Evolutionary conservation across 2,113 vertebrate species (phyloP), one percentile per base, ranked within the genome.

Genomic region (Alethe diademata): DNA sequence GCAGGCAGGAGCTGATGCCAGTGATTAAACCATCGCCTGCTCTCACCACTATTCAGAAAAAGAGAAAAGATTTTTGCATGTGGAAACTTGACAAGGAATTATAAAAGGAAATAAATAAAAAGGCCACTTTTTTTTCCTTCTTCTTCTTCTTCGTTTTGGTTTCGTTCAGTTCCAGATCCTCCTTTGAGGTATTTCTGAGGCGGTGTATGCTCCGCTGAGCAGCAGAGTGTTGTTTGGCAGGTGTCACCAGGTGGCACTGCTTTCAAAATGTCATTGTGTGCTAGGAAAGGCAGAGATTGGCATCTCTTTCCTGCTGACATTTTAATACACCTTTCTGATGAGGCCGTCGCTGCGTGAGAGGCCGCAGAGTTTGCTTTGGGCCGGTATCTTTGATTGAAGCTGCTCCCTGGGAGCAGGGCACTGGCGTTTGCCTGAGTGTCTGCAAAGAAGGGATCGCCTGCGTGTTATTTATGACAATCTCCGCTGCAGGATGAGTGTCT

Each of bases 161-260:
- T 86, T 79, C 24, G 3, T 75, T 94, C 38, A 66, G 33, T 66
- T 83, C 47, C 4, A 0, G 78, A 24, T 35, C 47, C 28, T 69
- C 24, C 50, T 92, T 42, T 88, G 79, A 90, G 82, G 56, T 80
- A 40, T 92, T 96, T 92, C 71, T 11, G 43, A 83, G 69, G 67
- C 4, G 7, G 42, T 11, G 25, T 33, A 88, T 1, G 50, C 88
- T 96, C 86, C 5, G 11, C 79, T 93, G 94, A 94, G 92, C 94
- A 95, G 75, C 6, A 0, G 61, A 66, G 86, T 81, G 83, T 80
- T 95, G 88, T 88, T 95, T 94, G 91, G 94, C 95, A 97, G 91
- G 92, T 96, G 95, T 96, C 95, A 97, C 95, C 96, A 95, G 93
- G 92, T 94, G 92, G 92, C 96, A 96, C 92, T 94, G 88, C 94